Base-by-base conservation (phyloP, 2,888 invertebrate species). In the Rhodophaea formosa region DNA sequence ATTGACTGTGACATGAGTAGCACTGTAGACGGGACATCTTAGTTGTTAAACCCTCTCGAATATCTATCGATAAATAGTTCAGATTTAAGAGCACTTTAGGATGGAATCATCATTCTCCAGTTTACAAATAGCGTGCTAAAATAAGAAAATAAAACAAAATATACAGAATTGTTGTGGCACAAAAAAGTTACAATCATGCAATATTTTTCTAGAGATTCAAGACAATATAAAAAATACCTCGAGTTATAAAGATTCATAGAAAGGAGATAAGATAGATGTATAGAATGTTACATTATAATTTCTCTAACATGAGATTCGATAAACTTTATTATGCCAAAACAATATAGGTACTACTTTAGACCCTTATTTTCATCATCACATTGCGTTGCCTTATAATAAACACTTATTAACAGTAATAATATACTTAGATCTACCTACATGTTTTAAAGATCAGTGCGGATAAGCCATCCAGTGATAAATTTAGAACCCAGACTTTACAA, bases 71-170 rank as follows among this genome's bases (percentile, higher is more conserved):
- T 83, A 84, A 79, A 85, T 84, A 86, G 79, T 80, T 85, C 79
- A 82, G 84, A 81, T 80, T 83, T 88, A 90, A 90, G 90, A 90
- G 90, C 90, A 90, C 90, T 90, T 90, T 73, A 85, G 90, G 90
- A 90, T 89, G 90, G 90, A 89, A 86, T 90, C 84, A 88, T 75
- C 82, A 78, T 85, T 82, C 70, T 51, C 79, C 82, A 82, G 82
- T 82, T 84, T 80, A 81, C 75, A 75, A 80, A 82, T 74, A 80
- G 79, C 73, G 71, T 80, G 79, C 77, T 75, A 77, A 67, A 70
- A 74, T 72, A 59, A 69, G 65, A 73, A 70, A 78, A 70, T 66
- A 69, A 79, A 78, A 75, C 71, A 74, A 76, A 80, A 77, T 74
- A 75, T 73, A 80, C 68, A 72, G 68, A 66, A 66, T 72, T 75